Evolutionary conservation across 2,113 vertebrate species (phyloP).

Genomic region (Acrocephalus kingi): DNA sequence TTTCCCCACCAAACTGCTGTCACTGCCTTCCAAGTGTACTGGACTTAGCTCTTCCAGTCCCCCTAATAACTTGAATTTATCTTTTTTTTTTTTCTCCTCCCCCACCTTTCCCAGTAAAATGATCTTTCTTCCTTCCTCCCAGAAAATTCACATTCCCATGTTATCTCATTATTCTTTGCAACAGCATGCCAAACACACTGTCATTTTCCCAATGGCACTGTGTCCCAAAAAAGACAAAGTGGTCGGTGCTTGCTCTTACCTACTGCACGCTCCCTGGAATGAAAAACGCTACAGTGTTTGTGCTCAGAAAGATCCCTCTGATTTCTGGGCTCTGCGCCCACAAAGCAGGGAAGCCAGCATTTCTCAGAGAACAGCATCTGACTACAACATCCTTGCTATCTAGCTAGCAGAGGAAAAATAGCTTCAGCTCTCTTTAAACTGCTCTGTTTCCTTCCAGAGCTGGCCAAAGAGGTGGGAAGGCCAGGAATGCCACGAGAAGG

Average conservation of each 20-base stretch:
- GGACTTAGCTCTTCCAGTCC: background rate
- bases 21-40: background rate
- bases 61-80: background rate
- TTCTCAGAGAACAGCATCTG: background rate
- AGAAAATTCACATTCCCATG: slow-evolving; percentile 54
- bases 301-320: background rate
- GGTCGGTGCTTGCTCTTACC: slow-evolving; percentile 22
- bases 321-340: slow-evolving; percentile 38
- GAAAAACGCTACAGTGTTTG: background rate
- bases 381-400: background rate
- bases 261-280: slow-evolving; percentile 43
- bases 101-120: background rate
- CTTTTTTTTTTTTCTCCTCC: background rate
- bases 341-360: background rate
- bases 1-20: background rate
- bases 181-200: slow-evolving; percentile 37
- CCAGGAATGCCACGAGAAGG: background rate
- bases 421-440: background rate
- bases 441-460: background rate
- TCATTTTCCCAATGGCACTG: slow-evolving; percentile 28
- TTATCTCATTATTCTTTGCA: slow-evolving; percentile 55
- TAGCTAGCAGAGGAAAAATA: background rate
- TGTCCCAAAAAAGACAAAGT: slow-evolving; percentile 40
- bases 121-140: background rate
- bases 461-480: background rate